Evolutionary conservation across 2,888 invertebrate species (phyloP), one percentile per base, ranked within the genome.

Genomic region (Thereva unica): DNA sequence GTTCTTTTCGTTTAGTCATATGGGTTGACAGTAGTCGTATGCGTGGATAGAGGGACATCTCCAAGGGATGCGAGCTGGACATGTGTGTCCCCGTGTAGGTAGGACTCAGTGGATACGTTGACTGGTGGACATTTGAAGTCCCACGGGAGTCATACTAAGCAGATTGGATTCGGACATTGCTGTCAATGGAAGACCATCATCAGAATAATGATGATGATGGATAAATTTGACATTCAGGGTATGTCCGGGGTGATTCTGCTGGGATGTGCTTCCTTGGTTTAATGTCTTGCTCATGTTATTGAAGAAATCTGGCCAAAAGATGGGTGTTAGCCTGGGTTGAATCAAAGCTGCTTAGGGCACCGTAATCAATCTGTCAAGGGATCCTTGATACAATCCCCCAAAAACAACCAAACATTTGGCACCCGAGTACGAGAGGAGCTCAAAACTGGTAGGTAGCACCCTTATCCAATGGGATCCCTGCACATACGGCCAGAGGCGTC

Each of bases 401-500:
- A n/a, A 23, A 23, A 23, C 23, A 23, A 23, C 23, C 23, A 23
- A 23, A 23, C 23, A 23, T 23, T 23, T 23, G 23, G 23, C 23
- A 23, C 23, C 23, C n/a, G n/a, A n/a, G 23, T 2, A 23, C 23
- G 23, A 23, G 23, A 23, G 2, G 1, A 23, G 23, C 23, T 23
- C 23, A 23, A 23, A 23, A 23, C 23, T 23, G 23, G 23, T 23
- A 23, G 23, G 23, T 23, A 40, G 50, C 49, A 50, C 40, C 40
- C 61, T 50, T 35, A 50, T 50, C 61, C 61, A 61, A 61, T 61
- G 61, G 50, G 61, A 61, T 50, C 50, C 41, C 50, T 61, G 61
- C 72, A 73, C 71, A 71, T 67, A 70, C 71, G 73, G 74, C 75
- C 71, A 72, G 72, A 66, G 63, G 55, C 67, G 52, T 67, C 66